phyloP scores from a whole-genome alignment of 2,113 vertebrate genomes.

The Pseudolaguvia tuberculata region DNA sequence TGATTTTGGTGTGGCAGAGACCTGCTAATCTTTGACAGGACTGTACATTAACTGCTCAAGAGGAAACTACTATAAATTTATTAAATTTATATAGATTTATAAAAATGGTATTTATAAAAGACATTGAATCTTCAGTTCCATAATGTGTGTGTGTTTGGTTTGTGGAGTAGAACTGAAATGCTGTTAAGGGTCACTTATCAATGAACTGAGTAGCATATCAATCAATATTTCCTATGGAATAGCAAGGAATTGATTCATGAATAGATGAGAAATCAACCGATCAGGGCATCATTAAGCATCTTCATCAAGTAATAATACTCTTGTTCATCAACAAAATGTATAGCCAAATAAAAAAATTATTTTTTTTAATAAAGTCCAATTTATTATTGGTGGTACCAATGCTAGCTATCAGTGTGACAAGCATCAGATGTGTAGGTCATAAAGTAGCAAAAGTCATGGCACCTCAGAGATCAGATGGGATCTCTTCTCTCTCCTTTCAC shows the following conservation, averaged over 20 bases:
- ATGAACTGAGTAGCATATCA: constrained; percentile 50
- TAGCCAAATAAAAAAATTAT: not conserved
- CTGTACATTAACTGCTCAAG: constrained; percentile 44
- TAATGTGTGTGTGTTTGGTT: not conserved
- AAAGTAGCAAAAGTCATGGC: constrained; percentile 50
- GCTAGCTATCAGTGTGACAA: constrained; percentile 2
- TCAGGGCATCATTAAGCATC: not conserved
- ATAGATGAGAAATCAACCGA: not conserved
- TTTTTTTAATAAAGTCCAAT: not conserved
- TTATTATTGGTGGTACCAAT: not conserved
- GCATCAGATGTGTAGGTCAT: constrained; percentile 43
- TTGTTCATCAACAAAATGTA: not conserved
- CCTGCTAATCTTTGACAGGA: constrained; percentile 60
- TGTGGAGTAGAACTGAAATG: not conserved
- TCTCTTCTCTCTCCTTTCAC: constrained; percentile 68
- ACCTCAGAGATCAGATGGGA: constrained; percentile 70
- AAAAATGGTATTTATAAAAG: no score
- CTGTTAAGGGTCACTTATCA: constrained; percentile 4
- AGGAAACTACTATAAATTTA: no score
- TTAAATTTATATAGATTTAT: no score
- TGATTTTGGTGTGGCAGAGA: constrained; percentile 62
- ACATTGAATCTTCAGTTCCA: not conserved
- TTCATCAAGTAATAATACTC: not conserved
- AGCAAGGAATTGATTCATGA: not conserved
- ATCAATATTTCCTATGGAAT: constrained; percentile 55